Evolutionary conservation across 37 sponge, comb jelly and placozoan genomes (phyloP).

Genomic region (Spongia lamella): DNA sequence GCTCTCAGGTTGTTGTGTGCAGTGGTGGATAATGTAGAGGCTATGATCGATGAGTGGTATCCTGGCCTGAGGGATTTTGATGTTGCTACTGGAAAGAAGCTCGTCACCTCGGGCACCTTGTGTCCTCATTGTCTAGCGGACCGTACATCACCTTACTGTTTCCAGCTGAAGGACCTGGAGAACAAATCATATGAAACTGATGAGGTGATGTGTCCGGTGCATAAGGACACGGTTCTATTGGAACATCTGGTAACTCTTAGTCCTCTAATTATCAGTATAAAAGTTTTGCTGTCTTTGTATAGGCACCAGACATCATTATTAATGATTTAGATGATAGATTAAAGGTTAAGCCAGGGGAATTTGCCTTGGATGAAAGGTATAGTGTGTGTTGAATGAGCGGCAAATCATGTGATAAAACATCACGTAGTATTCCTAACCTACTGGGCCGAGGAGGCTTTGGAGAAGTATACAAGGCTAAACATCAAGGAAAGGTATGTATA

Average conservation of each 20-base stretch:
- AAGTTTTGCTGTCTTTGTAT: not conserved
- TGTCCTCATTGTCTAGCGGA: constrained; percentile 63
- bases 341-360: constrained; percentile 20
- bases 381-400: too few relatives aligned
- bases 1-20: constrained; percentile 41
- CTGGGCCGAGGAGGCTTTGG: constrained; percentile 79
- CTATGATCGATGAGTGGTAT: constrained; percentile 79
- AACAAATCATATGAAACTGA: not conserved
- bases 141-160: constrained; percentile 18
- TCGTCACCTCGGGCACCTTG: constrained; percentile 37
- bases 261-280: too few relatives aligned
- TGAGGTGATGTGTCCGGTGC: constrained; percentile 45
- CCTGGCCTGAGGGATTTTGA: constrained; percentile 59
- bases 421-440: constrained; percentile 30
- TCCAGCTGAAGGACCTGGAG: constrained; percentile 25
- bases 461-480: constrained; percentile 58
- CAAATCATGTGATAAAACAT: not conserved
- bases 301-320: constrained; percentile 72
- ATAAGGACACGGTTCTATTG: constrained; percentile 43
- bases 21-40: constrained; percentile 71
- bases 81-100: constrained; percentile 28
- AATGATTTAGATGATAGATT: constrained; percentile 48
- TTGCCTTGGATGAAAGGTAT: constrained; percentile 45
- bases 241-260: constrained; percentile 45
- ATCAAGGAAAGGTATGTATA: constrained; percentile 19